Evolutionary conservation across 2,797 vertebrate species (phyloP).

Genomic region (Danio albolineatus): DNA sequence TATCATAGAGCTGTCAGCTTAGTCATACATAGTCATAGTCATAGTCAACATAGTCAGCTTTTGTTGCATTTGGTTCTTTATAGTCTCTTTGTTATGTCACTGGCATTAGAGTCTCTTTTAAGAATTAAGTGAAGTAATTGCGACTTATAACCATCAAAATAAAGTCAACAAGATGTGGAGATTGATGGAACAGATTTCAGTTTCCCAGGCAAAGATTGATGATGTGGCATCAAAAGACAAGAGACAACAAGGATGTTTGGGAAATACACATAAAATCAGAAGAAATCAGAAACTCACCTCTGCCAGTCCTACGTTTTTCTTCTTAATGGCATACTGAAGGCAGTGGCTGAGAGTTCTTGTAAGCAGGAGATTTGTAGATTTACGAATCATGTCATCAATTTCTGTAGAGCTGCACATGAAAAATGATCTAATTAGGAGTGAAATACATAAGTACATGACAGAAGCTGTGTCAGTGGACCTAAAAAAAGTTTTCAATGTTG

Average conservation of each 20-base stretch:
- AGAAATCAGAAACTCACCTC: slow-evolving; percentile 82
- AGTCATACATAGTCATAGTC: no score
- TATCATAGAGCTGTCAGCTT: no score
- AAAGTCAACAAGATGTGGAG: neutral
- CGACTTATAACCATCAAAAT: no score
- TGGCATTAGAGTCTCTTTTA: no score
- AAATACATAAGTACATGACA: neutral
- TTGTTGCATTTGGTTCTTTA: no score
- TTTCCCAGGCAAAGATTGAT: neutral
- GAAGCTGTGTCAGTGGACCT: neutral
- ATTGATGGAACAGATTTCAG: neutral
- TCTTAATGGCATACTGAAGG: slow-evolving; percentile 94
- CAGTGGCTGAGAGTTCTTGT: slow-evolving; percentile 93
- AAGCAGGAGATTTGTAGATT: slow-evolving; percentile 94
- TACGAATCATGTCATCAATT: slow-evolving; percentile 96
- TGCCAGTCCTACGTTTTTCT: slow-evolving; percentile 91
- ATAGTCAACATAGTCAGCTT: no score
- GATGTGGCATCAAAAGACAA: neutral
- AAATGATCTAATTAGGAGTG: slow-evolving; percentile 17
- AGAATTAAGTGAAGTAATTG: no score
- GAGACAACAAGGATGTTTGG: neutral
- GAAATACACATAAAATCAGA: neutral
- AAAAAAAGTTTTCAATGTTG: no score
- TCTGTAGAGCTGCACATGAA: slow-evolving; percentile 87
- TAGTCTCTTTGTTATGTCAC: no score